Percentiles rank a stretch among this genome's conserved stretches.
These are phyloP conservation scores for Micronycteris hirsuta DNA, from an alignment of 2,113 vertebrate genomes.

Conservation along the genomic window DNA sequence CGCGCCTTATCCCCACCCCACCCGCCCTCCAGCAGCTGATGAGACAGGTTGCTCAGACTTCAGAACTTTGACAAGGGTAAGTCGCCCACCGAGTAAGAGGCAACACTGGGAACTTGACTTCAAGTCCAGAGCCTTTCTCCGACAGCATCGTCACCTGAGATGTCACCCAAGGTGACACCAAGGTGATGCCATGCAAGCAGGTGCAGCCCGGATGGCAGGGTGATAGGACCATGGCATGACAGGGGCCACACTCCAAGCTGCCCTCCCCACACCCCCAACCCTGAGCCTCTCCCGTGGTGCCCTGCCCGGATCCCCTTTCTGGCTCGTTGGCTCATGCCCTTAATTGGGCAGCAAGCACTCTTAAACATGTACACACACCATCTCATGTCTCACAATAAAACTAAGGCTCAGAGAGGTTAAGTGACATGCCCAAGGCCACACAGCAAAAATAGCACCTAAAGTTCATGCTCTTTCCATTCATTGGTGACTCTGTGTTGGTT, in stretches of 20 bases:
- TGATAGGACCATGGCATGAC: not conserved
- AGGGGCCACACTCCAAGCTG: fast-evolving
- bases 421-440: not conserved
- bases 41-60: not conserved
- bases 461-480: not conserved
- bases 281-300: not conserved
- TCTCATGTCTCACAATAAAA: not conserved
- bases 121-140: not conserved
- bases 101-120: not conserved
- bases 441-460: not conserved
- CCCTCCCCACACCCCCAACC: not conserved
- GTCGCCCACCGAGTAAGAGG: not conserved
- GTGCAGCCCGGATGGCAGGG: not conserved
- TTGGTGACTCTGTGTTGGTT: not conserved
- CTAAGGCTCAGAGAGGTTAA: not conserved
- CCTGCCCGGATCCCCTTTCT: too few species aligned
- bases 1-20: not conserved
- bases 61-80: not conserved
- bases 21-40: not conserved
- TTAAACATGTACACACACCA: not conserved
- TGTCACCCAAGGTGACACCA: too few species aligned
- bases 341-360: not conserved
- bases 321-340: not conserved
- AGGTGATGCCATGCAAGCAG: not conserved
- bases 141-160: not conserved